Percentiles rank a stretch among this genome's conserved stretches.
These are phyloP conservation scores for Scaptomyza tumidula DNA, from an alignment of 2,888 invertebrate species.

Conservation along the genomic window DNA sequence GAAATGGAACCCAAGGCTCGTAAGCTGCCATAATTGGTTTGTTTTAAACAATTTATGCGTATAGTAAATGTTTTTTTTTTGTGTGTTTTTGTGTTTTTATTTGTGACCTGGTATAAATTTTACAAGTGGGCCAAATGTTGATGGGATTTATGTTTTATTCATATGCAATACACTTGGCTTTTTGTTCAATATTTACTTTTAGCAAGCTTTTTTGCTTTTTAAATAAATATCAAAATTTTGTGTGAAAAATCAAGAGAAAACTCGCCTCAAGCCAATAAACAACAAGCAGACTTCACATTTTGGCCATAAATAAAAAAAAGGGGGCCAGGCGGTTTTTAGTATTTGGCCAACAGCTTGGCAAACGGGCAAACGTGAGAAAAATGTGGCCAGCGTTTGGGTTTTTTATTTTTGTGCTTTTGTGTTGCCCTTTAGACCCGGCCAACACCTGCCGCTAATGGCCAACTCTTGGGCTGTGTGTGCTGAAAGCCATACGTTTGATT, in stretches of 20 bases:
- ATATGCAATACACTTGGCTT: background rate
- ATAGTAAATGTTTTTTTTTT: background rate
- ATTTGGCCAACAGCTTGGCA: slow-evolving; percentile 48
- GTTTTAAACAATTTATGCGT: slow-evolving; percentile 28
- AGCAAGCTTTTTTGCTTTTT: slow-evolving; percentile 2
- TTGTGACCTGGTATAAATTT: background rate
- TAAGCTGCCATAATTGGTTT: slow-evolving; percentile 56
- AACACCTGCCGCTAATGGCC: slow-evolving; percentile 64
- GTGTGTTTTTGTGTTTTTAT: background rate
- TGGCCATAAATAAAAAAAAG: slow-evolving; percentile 58
- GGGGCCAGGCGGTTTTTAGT: slow-evolving; percentile 35
- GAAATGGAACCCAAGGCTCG: slow-evolving; percentile 48
- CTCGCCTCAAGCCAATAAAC: slow-evolving; percentile 32
- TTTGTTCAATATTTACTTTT: background rate
- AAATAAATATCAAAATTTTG: slow-evolving; percentile 4
- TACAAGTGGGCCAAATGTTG: slow-evolving; percentile 29
- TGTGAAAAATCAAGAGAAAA: background rate
- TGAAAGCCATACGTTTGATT: slow-evolving; percentile 53
- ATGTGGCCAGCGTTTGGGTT: slow-evolving; percentile 27
- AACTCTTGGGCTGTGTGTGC: background rate
- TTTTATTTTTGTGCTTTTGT: slow-evolving; percentile 8
- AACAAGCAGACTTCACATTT: slow-evolving; percentile 54
- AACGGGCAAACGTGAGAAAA: slow-evolving; percentile 58
- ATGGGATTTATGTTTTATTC: slow-evolving; percentile 23
- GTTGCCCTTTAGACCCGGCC: slow-evolving; percentile 16